Base-by-base conservation (phyloP, 2,888 invertebrate species). In the Thymelicus lineola region DNA sequence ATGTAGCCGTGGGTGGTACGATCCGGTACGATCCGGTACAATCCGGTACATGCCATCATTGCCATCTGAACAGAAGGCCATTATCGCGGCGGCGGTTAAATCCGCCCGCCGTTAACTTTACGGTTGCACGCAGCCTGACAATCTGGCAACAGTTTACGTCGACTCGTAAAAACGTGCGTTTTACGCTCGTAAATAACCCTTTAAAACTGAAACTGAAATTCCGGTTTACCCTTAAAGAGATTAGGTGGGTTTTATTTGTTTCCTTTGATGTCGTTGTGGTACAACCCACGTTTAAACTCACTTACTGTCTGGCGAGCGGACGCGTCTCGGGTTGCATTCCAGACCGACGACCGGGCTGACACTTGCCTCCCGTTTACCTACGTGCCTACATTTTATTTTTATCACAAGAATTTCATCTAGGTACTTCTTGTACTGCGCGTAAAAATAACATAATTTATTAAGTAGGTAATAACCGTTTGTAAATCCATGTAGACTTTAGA, bases 131-230 rank as follows among this genome's bases (percentile, higher is more conserved):
- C 66, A 20, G 20, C 66, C 59, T 20, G 66, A 66, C 66, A 38
- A 59, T 46, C 59, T 59, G 48, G n/a, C 17, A 15, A 14, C 58
- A 28, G 66, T 66, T 65, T 66, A 66, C 66, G 65, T 10, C 46
- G 65, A 50, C 59, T 66, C 66, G 59, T 66, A 66, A 66, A 66
- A 66, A 59, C 36, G 46, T 59, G 59, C 38, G 46, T 66, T 66
- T 50, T 57, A 35, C 36, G 57, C 66, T 48, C 46, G 46, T 66
- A 38, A 64, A 38, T 42, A 66, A 66, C 66, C 59, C 66, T 66
- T 66, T 66, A 59, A 66, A 66, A 59, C 36, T 59, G 14, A 57
- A n/a, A 57, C 36, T 45, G 48, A 38, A 66, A 66, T 50, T 59
- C 59, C 42, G 66, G 36, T 66, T 66, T 14, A 36, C 46, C 14